These are phyloP conservation scores for Falco rusticolus DNA, from an alignment of 2,797 vertebrate genomes.

Conservation along the genomic window DNA sequence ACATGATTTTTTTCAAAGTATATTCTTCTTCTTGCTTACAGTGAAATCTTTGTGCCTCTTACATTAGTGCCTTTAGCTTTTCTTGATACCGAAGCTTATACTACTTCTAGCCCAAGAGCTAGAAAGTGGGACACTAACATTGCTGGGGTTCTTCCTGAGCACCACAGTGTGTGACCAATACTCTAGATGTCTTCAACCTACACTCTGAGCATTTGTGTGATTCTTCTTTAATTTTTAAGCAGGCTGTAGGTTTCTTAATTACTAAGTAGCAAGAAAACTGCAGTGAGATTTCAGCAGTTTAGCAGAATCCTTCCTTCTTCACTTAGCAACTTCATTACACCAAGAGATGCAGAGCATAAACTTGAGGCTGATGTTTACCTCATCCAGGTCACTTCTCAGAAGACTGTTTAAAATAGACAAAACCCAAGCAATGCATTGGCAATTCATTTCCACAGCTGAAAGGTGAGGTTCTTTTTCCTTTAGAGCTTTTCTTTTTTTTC, in stretches of 20 bases:
- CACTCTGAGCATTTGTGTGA: not conserved
- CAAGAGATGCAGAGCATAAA: not conserved
- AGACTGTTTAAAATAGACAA: not conserved
- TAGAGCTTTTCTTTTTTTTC: not conserved
- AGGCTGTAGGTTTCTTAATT: not conserved
- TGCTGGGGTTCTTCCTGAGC: not conserved
- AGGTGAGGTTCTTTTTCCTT: not conserved
- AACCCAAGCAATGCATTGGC: not conserved
- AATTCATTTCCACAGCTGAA: not conserved
- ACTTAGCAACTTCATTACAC: not conserved
- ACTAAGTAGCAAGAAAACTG: not conserved
- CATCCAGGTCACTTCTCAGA: not conserved
- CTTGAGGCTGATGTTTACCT: not conserved
- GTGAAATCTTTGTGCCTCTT: slow-evolving; percentile 20
- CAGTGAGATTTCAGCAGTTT: not conserved
- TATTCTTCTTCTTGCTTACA: not conserved
- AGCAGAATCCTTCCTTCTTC: not conserved
- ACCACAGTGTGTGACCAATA: not conserved
- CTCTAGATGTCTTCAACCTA: not conserved
- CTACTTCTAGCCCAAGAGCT: not conserved
- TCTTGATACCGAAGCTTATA: not conserved
- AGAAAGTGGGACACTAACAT: not conserved
- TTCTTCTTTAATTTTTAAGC: not conserved
- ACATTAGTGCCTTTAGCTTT: slow-evolving; percentile 19
- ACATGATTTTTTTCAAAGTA: not conserved